These are phyloP conservation scores for Glareola pratincola DNA, from an alignment of 2,113 vertebrate species.

Conservation along the genomic window DNA sequence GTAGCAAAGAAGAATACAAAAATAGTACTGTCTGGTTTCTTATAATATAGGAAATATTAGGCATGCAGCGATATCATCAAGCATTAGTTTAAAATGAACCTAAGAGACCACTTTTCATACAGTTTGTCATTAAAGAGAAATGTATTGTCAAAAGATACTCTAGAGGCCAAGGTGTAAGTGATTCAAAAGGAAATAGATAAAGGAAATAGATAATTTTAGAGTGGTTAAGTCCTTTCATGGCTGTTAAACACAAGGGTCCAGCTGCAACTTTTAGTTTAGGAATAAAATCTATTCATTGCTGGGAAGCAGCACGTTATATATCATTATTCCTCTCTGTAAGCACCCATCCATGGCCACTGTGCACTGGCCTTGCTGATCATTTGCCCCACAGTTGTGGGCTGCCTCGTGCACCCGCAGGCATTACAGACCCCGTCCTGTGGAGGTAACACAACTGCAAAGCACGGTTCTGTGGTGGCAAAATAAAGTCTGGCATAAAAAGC, in stretches of 20 bases:
- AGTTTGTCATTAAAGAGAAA: neutral
- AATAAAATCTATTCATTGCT: neutral
- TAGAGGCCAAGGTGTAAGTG: neutral
- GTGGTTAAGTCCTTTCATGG: neutral
- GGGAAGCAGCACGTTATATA: neutral
- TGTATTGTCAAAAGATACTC: neutral
- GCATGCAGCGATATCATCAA: neutral
- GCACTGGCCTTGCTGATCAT: accelerated
- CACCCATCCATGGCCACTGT: neutral
- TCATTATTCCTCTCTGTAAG: neutral
- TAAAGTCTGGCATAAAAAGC: neutral
- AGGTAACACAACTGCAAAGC: neutral
- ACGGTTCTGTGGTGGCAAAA: neutral
- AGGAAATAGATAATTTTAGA: neutral
- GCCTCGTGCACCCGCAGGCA: neutral
- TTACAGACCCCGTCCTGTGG: neutral
- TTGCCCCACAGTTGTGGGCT: neutral
- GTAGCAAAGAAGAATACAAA: neutral
- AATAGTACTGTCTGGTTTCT: neutral
- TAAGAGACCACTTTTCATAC: neutral
- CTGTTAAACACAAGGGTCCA: neutral
- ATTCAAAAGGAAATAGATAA: neutral
- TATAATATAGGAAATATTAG: neutral
- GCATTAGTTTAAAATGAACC: neutral
- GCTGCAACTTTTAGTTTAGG: neutral